Conservation (phyloP, 1,140 invertebrate species). For the Zaprionus tsacasi region DNA sequence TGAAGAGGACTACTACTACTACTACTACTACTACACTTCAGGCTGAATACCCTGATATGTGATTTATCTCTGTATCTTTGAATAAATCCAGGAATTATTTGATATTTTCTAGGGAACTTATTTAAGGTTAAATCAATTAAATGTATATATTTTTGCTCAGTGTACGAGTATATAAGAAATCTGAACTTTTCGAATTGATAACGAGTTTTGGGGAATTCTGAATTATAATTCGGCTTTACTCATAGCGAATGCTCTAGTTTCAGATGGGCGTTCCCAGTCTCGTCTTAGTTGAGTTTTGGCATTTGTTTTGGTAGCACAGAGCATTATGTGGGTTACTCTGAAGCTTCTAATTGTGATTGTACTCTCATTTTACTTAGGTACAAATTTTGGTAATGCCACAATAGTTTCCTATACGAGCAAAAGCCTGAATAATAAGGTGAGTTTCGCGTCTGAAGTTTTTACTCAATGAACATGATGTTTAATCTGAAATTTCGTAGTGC, state of each 20-base stretch:
- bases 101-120: too few species aligned
- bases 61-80: too few species aligned
- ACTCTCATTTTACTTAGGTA: background rate
- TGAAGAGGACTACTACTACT: too few species aligned
- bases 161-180: too few species aligned
- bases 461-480: background rate
- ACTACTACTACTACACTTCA: too few species aligned
- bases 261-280: too few species aligned
- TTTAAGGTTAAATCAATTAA: too few species aligned
- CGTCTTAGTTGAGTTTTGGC: background rate
- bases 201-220: too few species aligned
- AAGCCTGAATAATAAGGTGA: background rate
- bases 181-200: too few species aligned
- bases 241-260: background rate
- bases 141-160: too few species aligned
- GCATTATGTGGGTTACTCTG: background rate
- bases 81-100: too few species aligned
- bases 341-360: background rate
- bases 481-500: background rate
- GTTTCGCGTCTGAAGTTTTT: background rate
- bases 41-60: too few species aligned
- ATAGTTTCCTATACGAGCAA: background rate
- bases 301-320: background rate
- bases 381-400: background rate
- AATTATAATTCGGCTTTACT: background rate